Evolutionary conservation across 2,888 invertebrate genomes (phyloP), one percentile per base, ranked within the genome.

Genomic region (Melanostoma mellinum): DNA sequence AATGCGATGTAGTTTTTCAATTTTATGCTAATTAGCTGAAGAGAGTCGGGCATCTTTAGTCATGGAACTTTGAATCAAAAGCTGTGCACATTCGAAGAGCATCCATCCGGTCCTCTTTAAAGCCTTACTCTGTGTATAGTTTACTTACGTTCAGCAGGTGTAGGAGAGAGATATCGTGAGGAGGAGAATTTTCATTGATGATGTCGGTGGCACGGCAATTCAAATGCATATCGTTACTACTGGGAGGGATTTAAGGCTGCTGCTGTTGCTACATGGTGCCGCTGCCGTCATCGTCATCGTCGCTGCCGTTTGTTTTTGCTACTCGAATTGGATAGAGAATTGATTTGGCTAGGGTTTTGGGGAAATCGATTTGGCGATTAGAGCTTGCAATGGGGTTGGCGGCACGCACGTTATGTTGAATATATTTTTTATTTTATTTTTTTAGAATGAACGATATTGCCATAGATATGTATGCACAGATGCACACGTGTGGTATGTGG

Each of bases 1-100:
- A 86, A 81, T 88, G 88, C 87, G 87, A 86, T 87, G 88, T 88
- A 88, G 86, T 89, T 89, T 87, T 89, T 88, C 88, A 89, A 89
- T 89, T 89, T 89, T 89, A 89, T 89, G 89, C 89, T 89, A 89
- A 89, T 89, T 89, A 89, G 88, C 84, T 55, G n/a, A 55, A 38
- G 74, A 75, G 74, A 75, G 71, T 56, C 84, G 58, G 77, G 72
- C 58, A 79, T 79, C 79, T 84, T 75, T 84, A 84, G 84, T 75
- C 79, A 79, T 78, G 79, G 84, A 84, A 79, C 42, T 75, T 84
- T 74, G 74, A 58, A 42, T 69, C 69, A 79, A 84, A 84, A 84
- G 79, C 71, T 76, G 67, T 2, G 53, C 67, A 38, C 61, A 76
- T 65, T 40, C 80, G 48, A 61, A 60, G 48, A 60, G 65, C 20